A percentile compares a stretch with the other conserved stretches of the same genome.
Conservation (phyloP, 1,140 invertebrate genomes). For the Bombus consobrinus region DNA sequence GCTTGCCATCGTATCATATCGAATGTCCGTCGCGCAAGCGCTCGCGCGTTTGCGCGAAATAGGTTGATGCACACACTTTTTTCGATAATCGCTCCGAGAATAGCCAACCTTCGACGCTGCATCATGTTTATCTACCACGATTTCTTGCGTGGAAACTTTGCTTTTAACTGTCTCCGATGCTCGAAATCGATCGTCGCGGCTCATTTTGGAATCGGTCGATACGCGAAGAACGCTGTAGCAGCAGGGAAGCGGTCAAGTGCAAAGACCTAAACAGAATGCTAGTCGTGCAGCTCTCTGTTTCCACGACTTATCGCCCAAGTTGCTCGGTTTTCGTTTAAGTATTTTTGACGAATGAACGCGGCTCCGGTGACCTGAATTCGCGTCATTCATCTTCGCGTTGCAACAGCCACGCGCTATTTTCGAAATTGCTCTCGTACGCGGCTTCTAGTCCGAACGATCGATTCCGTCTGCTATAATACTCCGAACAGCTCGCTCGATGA, state of each 20-base stretch:
- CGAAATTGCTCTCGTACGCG: neutral
- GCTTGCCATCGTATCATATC: neutral
- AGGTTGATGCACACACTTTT: neutral
- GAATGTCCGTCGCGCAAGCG: neutral
- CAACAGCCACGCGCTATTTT: slow-evolving; percentile 43
- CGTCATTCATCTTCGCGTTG: slow-evolving; percentile 65
- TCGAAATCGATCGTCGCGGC: neutral
- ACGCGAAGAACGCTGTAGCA: neutral
- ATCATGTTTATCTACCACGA: neutral
- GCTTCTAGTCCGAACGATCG: neutral
- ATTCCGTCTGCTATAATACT: neutral
- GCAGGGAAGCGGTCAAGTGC: slow-evolving; percentile 74
- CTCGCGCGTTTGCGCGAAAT: neutral
- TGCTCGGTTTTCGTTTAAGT: slow-evolving; percentile 44
- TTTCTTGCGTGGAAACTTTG: neutral
- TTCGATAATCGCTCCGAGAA: slow-evolving; percentile 8
- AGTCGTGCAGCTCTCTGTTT: slow-evolving; percentile 63
- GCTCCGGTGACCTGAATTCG: slow-evolving; percentile 54
- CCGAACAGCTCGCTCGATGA: no score
- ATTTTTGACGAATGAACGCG: slow-evolving; percentile 46
- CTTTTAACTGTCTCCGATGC: neutral
- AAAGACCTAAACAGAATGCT: slow-evolving; percentile 77
- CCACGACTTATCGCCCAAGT: neutral
- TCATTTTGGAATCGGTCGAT: neutral
- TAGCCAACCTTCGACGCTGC: neutral